Base-by-base conservation (phyloP, 1,140 invertebrate species). In the Pseudomyrmex cubaensis region DNA sequence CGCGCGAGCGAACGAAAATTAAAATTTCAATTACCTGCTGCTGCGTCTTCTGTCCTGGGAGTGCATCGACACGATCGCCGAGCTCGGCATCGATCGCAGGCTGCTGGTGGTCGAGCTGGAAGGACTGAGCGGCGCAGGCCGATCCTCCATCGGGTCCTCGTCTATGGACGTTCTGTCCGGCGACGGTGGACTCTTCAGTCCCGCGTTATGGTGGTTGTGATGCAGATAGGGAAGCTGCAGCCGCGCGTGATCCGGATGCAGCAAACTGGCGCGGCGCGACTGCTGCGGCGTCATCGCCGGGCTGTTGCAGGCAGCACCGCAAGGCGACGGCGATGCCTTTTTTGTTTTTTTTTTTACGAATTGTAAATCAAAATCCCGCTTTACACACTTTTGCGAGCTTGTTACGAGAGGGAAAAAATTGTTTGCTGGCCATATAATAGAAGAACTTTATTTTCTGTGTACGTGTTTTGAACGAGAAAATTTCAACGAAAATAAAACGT, bases 181-280 rank as follows among this genome's bases (percentile, higher is more conserved):
- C 3, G 92, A 91, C n/a, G 92, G 90, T 22, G 91, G 92, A 22
- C 87, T 91, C 82, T 91, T 92, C 17, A 86, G 82, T 56, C 63
- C 86, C 48, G 91, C 90, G 62, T 92, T 93, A 54, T 92, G 95
- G 90, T 85, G 95, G 93, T 66, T 92, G 84, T 91, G 91, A 77
- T 92, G 92, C 66, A 95, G 92, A 54, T 95, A 94, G 86, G 95
- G 94, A 13, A 95, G 92, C 82, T 95, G 95, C 3, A 96, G 92
- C 1, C 96, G 93, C 20, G 96, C 96, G 91, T 96, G 96, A 85
- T 97, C 96, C 9, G 96, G 96, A 94, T 97, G 96, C 20, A 97
- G 93, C 0, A 97, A 90, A 83, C 96, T 96, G 56, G 96, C 95
- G 52, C 96, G 93, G 22, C 96, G 93, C 5, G 93, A 95, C 89